phyloP scores from a whole-genome alignment of 2,888 invertebrate species.

The Ischnus inquisitorius region DNA sequence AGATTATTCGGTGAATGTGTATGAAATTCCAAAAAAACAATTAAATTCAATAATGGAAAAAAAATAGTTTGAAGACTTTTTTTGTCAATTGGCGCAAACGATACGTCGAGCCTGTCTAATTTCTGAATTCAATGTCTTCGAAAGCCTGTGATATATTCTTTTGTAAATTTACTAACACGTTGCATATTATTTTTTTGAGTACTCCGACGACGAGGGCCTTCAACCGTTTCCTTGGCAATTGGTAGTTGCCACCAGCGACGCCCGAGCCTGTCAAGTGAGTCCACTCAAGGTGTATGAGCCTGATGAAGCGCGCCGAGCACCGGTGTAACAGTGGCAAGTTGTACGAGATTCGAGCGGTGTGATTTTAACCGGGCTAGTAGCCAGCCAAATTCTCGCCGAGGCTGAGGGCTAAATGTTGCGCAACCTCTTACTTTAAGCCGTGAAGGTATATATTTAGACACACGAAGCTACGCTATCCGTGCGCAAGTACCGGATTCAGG shows the following conservation, averaged over 20 bases:
- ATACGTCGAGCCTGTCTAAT: no score
- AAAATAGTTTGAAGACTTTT: no score
- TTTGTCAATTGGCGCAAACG: no score
- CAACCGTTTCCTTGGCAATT: constrained; percentile 23
- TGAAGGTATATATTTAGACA: constrained; percentile 58
- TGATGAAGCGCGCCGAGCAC: constrained; percentile 17
- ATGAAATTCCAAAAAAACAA: no score
- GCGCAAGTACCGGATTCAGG: constrained; percentile 60
- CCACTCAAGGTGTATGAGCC: constrained; percentile 32
- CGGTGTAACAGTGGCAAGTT: neutral
- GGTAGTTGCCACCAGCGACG: constrained; percentile 6
- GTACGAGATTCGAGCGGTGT: constrained; percentile 24
- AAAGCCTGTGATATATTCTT: no score
- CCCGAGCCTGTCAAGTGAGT: constrained; percentile 28
- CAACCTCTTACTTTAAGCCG: constrained; percentile 52
- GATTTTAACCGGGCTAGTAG: constrained; percentile 11
- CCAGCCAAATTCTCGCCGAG: constrained; percentile 38
- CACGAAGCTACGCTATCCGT: constrained; percentile 47
- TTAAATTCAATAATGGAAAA: no score
- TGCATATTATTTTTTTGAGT: constrained; percentile 54
- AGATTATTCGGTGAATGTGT: no score
- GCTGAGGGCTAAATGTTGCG: constrained; percentile 37
- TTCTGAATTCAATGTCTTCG: no score
- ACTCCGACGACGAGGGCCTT: constrained; percentile 31
- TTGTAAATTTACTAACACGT: constrained; percentile 1